Base-by-base conservation (phyloP, 2,888 invertebrate genomes). In the Suillia variegata region DNA sequence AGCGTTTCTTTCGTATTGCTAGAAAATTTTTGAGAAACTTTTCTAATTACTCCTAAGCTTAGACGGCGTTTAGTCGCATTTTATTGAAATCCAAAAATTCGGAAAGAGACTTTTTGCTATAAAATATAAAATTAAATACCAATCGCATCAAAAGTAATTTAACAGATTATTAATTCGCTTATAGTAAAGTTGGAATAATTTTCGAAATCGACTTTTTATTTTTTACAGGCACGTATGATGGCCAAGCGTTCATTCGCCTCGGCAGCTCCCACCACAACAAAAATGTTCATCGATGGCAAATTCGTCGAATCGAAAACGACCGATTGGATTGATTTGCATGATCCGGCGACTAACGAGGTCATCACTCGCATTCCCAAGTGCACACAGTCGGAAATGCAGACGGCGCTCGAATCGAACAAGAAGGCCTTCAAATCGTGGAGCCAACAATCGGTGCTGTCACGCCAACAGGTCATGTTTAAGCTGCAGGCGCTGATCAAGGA, bases 211-310 rank as follows among this genome's bases (percentile, higher is more conserved):
- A 26, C 10, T 38, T 15, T 52, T 45, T 50, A 17, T 48, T 12
- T 5, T 24, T 66, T 67, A 13, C 61, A 80, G 80, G 70, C 71
- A 33, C 77, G 74, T 38, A 60, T 66, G 22, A 54, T 78, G 62
- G 70, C 70, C 12, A 71, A 63, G 54, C 84, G 85, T 68, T 76
- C 81, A 63, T 86, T 86, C 67, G 86, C 85, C 67, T 86, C 85
- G 62, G 80, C 87, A 26, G 82, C 85, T 8, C 87, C 86, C 2
- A 85, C 92, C 1, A 90, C 91, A 5, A 95, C 96, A 20, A 98
- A 98, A 83, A 87, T 98, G 62, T 99, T 93, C 83, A 94, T 99
- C 70, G 91, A 98, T 85, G 98, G 98, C 58, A 89, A 97, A 82
- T 93, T 93, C 83, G 85, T 90, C 20, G 98, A 99, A 64, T 99